Conservation (phyloP, 2,113 vertebrate genomes). For the Orcinus orca region DNA sequence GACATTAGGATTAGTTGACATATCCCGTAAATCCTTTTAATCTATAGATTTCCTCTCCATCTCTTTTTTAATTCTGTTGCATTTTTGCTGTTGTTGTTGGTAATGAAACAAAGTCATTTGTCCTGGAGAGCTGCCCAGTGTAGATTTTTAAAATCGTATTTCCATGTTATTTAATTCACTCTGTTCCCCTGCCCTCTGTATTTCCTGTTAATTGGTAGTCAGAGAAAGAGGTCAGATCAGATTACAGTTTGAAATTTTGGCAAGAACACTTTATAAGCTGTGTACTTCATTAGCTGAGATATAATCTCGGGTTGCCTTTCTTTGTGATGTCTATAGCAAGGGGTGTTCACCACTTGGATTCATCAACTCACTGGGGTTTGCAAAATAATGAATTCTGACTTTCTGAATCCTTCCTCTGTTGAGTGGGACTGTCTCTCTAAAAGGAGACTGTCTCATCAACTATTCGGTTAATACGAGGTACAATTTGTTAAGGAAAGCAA, state of each 20-base stretch:
- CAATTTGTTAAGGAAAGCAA: neutral
- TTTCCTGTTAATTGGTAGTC: neutral
- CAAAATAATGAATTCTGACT: neutral
- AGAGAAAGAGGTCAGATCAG: neutral
- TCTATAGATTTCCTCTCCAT: neutral
- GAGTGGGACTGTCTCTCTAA: neutral
- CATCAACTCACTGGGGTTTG: neutral
- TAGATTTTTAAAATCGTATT: neutral
- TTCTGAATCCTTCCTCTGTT: neutral
- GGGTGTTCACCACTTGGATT: neutral
- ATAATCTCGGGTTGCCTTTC: accelerated
- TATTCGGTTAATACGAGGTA: neutral
- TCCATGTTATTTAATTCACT: neutral
- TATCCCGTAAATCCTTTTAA: neutral
- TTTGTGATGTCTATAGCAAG: neutral
- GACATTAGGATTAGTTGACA: neutral
- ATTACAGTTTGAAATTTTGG: neutral
- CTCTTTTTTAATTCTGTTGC: neutral
- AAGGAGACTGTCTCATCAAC: neutral
- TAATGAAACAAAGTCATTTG: neutral
- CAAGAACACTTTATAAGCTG: neutral
- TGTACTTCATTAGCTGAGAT: neutral
- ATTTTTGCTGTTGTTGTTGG: neutral
- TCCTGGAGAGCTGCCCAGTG: neutral
- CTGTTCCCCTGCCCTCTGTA: neutral